Conservation (phyloP, 2,888 invertebrate species). For the Trisateles emortualis region DNA sequence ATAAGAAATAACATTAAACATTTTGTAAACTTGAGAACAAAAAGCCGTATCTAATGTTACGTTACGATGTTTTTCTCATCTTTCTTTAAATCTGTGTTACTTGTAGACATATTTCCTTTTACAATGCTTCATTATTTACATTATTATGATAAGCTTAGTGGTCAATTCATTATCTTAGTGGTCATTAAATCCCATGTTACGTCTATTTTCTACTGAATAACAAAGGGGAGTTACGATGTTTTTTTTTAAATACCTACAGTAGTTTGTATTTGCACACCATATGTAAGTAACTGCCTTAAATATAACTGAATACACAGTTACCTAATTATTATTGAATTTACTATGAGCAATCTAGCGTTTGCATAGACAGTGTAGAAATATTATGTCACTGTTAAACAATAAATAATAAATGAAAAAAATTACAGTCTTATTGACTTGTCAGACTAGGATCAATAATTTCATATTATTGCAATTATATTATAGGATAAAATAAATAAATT, state of each 20-base stretch:
- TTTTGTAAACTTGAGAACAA: too few species aligned
- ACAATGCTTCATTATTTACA: too few species aligned
- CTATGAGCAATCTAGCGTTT: conserved; percentile 36
- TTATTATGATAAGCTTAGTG: too few species aligned
- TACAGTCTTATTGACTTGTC: conserved; percentile 41
- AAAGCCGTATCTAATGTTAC: too few species aligned
- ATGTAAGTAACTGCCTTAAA: conserved; percentile 29
- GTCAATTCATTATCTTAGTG: too few species aligned
- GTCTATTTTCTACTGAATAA: too few species aligned
- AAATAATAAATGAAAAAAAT: conserved; percentile 36
- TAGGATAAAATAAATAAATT: background rate
- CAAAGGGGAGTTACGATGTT: too few species aligned
- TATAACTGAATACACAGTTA: conserved; percentile 41
- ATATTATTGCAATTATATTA: background rate
- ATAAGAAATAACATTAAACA: too few species aligned
- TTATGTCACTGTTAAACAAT: conserved; percentile 34
- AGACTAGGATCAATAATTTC: conserved; percentile 33
- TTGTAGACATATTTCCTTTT: too few species aligned
- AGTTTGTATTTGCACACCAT: conserved; percentile 17
- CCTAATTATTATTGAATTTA: conserved; percentile 41
- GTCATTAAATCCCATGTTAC: too few species aligned
- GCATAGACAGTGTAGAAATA: conserved; percentile 48
- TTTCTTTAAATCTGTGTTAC: too few species aligned
- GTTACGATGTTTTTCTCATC: too few species aligned
- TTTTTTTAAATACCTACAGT: conserved; percentile 8